Conservation (phyloP, 2,797 vertebrate species). For the Peromyscus eremicus region DNA sequence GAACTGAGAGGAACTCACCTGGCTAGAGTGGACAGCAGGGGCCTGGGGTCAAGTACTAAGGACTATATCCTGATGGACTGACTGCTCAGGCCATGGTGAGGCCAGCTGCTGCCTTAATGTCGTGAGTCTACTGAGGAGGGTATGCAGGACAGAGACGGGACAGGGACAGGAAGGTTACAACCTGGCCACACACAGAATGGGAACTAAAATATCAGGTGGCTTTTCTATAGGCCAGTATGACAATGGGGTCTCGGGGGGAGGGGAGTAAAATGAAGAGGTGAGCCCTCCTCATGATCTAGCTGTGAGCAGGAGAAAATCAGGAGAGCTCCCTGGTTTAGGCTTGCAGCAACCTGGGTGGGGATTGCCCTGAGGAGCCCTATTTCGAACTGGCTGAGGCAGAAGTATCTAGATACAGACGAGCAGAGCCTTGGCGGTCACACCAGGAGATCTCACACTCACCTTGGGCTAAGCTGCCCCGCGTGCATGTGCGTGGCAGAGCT, state of each 20-base stretch:
- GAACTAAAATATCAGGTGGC: background rate
- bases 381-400: background rate
- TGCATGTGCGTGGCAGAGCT: background rate
- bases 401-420: background rate
- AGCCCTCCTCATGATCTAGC: background rate
- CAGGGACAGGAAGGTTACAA: background rate
- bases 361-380: background rate
- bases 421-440: too few species aligned
- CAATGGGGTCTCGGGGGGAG: background rate
- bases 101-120: background rate
- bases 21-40: background rate
- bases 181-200: background rate
- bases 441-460: background rate
- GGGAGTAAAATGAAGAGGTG: background rate
- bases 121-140: background rate
- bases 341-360: background rate
- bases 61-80: background rate
- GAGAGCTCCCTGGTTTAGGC: background rate
- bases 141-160: background rate
- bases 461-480: fast-evolving
- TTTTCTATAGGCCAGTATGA: background rate
- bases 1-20: background rate
- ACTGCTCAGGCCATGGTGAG: background rate
- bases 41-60: fast-evolving
- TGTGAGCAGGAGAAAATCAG: background rate